Conservation (phyloP, 2,797 vertebrate genomes). For the Pampus argenteus region DNA sequence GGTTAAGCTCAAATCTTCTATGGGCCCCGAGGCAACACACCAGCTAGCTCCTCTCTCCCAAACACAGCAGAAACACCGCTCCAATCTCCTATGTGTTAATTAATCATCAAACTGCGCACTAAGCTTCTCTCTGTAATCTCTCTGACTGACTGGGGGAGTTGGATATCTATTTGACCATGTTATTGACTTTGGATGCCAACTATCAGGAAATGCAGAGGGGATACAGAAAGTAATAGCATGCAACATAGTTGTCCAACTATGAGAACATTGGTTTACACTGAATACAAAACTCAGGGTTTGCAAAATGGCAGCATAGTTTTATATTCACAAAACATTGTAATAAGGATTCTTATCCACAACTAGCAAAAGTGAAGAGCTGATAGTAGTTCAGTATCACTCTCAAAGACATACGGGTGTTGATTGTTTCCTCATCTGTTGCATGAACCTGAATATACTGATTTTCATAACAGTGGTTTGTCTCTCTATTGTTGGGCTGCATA, state of each 20-base stretch:
- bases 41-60: conserved; percentile 46
- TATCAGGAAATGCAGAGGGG: conserved; percentile 35
- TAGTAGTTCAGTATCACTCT: conserved; percentile 29
- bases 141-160: conserved; percentile 60
- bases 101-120: conserved; percentile 53
- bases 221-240: conserved; percentile 34
- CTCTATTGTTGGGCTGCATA: conserved; percentile 15
- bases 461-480: conserved; percentile 24
- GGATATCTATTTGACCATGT: conserved; percentile 54
- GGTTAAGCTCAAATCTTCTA: conserved; percentile 63
- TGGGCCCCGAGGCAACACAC: conserved; percentile 54
- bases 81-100: conserved; percentile 67
- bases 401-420: conserved; percentile 46
- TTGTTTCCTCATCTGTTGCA: conserved; percentile 32
- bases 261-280: conserved; percentile 14
- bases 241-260: conserved; percentile 23
- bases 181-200: conserved; percentile 58
- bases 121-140: conserved; percentile 60
- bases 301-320: conserved; percentile 13
- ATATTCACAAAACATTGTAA: conserved; percentile 29
- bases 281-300: conserved; percentile 30
- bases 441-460: conserved; percentile 28
- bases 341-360: conserved; percentile 45
- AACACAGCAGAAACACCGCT: conserved; percentile 62
- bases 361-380: conserved; percentile 10